Conservation (phyloP, 1,140 invertebrate species). For the Marisa cornuarietis region DNA sequence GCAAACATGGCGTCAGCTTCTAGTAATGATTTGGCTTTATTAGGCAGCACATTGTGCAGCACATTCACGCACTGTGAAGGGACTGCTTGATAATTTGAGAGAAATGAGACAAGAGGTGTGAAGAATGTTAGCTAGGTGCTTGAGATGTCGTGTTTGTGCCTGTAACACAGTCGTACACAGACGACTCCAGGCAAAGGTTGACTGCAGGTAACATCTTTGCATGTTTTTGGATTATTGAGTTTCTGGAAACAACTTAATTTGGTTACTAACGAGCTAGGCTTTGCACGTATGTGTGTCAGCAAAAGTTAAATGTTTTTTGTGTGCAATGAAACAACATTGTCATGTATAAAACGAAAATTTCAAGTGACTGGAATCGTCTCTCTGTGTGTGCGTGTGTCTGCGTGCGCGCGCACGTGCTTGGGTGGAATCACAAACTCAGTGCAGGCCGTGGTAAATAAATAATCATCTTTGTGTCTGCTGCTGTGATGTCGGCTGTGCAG, state of each 20-base stretch:
- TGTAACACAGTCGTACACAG: background rate
- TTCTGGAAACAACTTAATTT: background rate
- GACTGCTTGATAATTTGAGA: no score
- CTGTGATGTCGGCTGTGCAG: background rate
- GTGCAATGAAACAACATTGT: no score
- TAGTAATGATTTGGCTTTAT: no score
- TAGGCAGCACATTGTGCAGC: no score
- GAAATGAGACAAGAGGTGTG: no score
- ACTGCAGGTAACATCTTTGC: background rate
- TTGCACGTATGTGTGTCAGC: background rate
- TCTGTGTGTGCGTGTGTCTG: constrained; percentile 1
- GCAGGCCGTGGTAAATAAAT: no score
- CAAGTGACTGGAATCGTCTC: background rate
- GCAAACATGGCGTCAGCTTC: no score
- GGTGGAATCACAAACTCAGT: background rate
- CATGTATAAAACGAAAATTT: no score
- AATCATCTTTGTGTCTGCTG: background rate
- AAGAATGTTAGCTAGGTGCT: no score
- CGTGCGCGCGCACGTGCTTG: background rate
- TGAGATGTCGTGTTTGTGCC: background rate
- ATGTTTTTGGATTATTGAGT: background rate
- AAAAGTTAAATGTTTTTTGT: no score
- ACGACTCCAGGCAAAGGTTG: background rate
- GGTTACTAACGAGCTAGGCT: background rate
- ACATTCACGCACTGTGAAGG: no score